These are phyloP conservation scores for Boulengeromyrus knoepffleri DNA, from an alignment of 2,113 vertebrate species.

Conservation along the genomic window DNA sequence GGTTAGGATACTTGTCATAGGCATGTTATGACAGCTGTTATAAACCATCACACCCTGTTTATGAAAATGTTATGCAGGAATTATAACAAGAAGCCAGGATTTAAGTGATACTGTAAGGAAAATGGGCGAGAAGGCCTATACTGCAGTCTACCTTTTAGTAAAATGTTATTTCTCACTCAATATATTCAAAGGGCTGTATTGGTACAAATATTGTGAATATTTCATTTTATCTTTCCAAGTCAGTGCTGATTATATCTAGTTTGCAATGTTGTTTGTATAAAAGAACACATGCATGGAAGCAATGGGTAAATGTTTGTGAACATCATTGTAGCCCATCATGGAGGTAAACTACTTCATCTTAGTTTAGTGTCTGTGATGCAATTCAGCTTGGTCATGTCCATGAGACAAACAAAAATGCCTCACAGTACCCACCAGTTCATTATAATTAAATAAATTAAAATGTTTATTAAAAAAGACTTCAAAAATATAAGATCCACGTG, in stretches of 20 bases:
- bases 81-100: not conserved
- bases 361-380: not conserved
- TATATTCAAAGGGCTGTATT: not conserved
- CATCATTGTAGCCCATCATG: not conserved
- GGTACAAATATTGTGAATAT: not conserved
- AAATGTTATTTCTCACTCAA: not conserved
- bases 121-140: not conserved
- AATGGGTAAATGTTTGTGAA: not conserved
- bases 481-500: not conserved
- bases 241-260: not conserved
- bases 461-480: not conserved
- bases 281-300: not conserved
- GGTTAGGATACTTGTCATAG: slow-evolving; percentile 3
- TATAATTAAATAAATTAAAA: not conserved
- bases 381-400: not conserved
- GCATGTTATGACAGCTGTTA: not conserved
- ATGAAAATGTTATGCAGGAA: slow-evolving; percentile 6
- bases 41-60: slow-evolving; percentile 1
- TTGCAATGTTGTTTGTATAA: not conserved
- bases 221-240: not conserved
- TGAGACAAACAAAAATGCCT: not conserved
- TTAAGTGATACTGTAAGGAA: slow-evolving; percentile 1
- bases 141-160: not conserved
- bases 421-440: not conserved
- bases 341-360: not conserved